Base-by-base conservation (phyloP, 2,888 invertebrate species). In the Melanotus villosus region DNA sequence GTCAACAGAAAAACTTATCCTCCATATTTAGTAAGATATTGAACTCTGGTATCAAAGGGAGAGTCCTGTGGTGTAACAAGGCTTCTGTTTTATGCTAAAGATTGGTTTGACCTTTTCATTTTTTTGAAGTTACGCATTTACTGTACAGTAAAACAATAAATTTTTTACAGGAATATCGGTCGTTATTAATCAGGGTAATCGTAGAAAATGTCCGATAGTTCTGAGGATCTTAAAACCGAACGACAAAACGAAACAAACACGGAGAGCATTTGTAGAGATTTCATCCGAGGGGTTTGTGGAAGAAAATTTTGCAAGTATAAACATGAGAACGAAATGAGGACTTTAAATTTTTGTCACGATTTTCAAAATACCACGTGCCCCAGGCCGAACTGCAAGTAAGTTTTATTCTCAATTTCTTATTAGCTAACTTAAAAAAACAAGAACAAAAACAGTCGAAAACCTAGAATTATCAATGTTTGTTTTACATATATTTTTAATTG, bases 351-450 rank as follows among this genome's bases (percentile, higher is more conserved):
- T 76, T 91, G 90, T 77, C 90, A 90, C 77, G 90, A 90, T 80
- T 90, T 86, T 80, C 94, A 94, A 84, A 94, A 94, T 81, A 90
- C 89, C 43, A 88, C 90, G 70, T 94, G 94, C 80, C 87, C 88
- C n/a, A 88, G 94, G 76, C 87, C 88, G 2, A 90, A 90, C 67
- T 94, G 93, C 83, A 86, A 85, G 85, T 86, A 77, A 81, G 83
- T 80, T 52, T n/a, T 2, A 10, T 52, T 43, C 43, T 30, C 56
- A n/a, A n/a, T n/a, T n/a, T n/a, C n/a, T n/a, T n/a, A n/a, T n/a
- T n/a, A n/a, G n/a, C n/a, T n/a, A n/a, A n/a, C n/a, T n/a, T n/a
- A n/a, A n/a, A n/a, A n/a, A n/a, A n/a, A n/a, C n/a, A n/a, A n/a
- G n/a, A n/a, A n/a, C n/a, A n/a, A n/a, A n/a, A n/a, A n/a, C n/a